Base-by-base conservation (phyloP, 2,888 invertebrate genomes). In the Orthosia gracilis region DNA sequence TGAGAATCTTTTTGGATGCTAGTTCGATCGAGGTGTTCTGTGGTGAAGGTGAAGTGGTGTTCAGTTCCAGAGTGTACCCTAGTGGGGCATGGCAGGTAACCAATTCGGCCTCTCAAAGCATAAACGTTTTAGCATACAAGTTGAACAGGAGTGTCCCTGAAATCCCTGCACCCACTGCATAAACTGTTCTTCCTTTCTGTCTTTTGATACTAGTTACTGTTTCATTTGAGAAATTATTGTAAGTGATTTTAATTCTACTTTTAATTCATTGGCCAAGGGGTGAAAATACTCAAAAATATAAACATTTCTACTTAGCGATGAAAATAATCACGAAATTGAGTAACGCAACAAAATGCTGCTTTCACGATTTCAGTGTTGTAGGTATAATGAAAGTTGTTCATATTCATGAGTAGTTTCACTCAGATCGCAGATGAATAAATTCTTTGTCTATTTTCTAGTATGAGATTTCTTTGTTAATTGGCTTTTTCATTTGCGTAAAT, bases 11-110 rank as follows among this genome's bases (percentile, higher is more conserved):
- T 85, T 78, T 96, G 7, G 96, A 96, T 68, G 90, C 95, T 2
- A 95, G 95, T 85, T 95, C 95, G 0, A 63, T 96, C 67, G 96
- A 96, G 78, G 79, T 95, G 59, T 96, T 96, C 87, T 96, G 96
- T 67, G 95, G 96, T 0, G 93, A 94, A 79, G 96, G 96, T 3
- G 96, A 95, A 73, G 93, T 94, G 0, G 95, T 96, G 2, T 94
- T 96, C 80, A 96, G 95, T 76, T 93, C 90, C 54, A 89, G 96
- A 67, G 90, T 92, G 1, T 95, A 90, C 73, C 94, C 94, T 21
- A 88, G 89, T n/a, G 95, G 95, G 3, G 89, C 90, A 3, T 95
- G 95, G 95, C 89, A 73, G 17, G 71, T 96, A 1, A 93, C 87
- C 0, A 95, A 94, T 89, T 64, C 88, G 9, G 92, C 93, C 52